Evolutionary conservation across 2,888 invertebrate species (phyloP), one percentile per base, ranked within the genome.

Genomic region (Meteorus colon): DNA sequence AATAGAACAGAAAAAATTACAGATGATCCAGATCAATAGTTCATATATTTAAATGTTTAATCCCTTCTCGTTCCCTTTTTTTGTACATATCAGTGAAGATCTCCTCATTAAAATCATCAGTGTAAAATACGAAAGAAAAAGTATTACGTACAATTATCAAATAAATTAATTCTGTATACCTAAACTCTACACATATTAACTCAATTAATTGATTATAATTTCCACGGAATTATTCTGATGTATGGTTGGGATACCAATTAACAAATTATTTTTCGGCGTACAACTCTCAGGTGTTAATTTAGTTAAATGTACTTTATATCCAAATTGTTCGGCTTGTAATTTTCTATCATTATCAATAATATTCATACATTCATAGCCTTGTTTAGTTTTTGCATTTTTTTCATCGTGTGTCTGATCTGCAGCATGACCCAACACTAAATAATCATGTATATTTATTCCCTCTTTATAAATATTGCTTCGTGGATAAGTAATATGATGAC

Each of bases 191-290:
- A 10, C 59, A 59, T n/a, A 24, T 24, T 10, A 62, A 62, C 1
- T 8, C 8, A 60, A 73, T 55, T 24, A 55, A 59, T 60, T 59
- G 24, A 55, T 19, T 16, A 66, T 1, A 51, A 4, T 45, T 3
- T 14, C 19, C n/a, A 45, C 19, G 41, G 24, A 66, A 34, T 16
- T 10, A 66, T 66, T 41, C 14, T 37, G 10, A 51, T 55, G 2
- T 31, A 70, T 71, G 62, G 78, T 77, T 12, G 91, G 91, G 74
- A 91, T 87, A 27, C 96, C 96, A 84, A 96, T 92, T 31, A 97
- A 91, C 82, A 97, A 91, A 90, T 96, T 95, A 91, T 98, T 98
- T 90, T 98, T 98, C 72, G 97, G 97, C 45, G 98, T 96, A 90
- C 98, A 98, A 70, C 93, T 92, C 60, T 93, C 91, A 27, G 98